Percentiles rank a stretch among this genome's conserved stretches.
phyloP scores from a whole-genome alignment of 1,140 invertebrate species.

The Calosoma granatense region DNA sequence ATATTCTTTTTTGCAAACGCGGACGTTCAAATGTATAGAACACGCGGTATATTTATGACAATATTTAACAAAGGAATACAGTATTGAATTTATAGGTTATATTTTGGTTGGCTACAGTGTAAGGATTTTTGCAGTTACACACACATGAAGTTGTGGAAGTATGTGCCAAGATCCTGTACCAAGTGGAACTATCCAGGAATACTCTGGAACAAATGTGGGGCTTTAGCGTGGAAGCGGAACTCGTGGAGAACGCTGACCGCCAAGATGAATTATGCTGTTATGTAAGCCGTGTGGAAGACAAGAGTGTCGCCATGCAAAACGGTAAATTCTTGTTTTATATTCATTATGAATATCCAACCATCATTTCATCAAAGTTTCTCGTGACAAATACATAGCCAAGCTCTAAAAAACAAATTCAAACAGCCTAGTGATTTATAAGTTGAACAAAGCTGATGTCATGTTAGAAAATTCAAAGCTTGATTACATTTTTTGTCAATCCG shows the following conservation, averaged over 20 bases:
- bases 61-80: too few species aligned
- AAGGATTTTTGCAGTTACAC: slow-evolving; percentile 55
- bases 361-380: not conserved
- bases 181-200: slow-evolving; percentile 82
- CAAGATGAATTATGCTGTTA: slow-evolving; percentile 96
- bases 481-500: too few species aligned
- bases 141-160: slow-evolving; percentile 94
- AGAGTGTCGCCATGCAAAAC: slow-evolving; percentile 89
- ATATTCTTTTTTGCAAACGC: too few species aligned
- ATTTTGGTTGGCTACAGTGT: not conserved
- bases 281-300: slow-evolving; percentile 88
- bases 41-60: too few species aligned
- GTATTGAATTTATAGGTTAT: too few species aligned
- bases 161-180: slow-evolving; percentile 92
- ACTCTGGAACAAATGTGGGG: slow-evolving; percentile 94
- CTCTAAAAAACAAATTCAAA: too few species aligned
- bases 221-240: slow-evolving; percentile 92
- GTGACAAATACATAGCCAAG: too few species aligned
- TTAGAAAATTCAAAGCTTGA: too few species aligned
- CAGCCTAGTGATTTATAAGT: too few species aligned
- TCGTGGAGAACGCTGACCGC: slow-evolving; percentile 89
- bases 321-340: slow-evolving; percentile 51
- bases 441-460: too few species aligned
- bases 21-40: too few species aligned
- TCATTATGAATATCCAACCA: not conserved